Percentiles rank a stretch among this genome's conserved stretches.
These are phyloP conservation scores for Drosophila stalkeri DNA, from an alignment of 2,888 invertebrate genomes.

Conservation along the genomic window DNA sequence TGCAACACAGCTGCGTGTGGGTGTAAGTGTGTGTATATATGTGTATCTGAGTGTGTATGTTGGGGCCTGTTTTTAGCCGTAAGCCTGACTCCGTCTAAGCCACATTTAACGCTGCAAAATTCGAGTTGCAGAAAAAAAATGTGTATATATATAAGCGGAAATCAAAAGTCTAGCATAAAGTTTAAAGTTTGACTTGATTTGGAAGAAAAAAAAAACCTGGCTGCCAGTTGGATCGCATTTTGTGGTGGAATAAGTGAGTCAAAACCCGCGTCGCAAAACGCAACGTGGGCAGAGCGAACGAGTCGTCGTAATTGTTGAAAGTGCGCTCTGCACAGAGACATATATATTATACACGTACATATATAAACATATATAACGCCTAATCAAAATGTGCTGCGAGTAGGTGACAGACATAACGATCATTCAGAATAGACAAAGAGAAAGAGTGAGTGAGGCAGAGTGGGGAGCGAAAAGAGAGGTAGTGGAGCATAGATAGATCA, in stretches of 20 bases:
- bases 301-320: constrained; percentile 80
- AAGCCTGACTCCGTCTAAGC: constrained; percentile 38
- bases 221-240: constrained; percentile 37
- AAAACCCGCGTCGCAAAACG: constrained; percentile 62
- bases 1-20: constrained; percentile 62
- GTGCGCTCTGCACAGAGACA: constrained; percentile 63
- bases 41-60: constrained; percentile 24
- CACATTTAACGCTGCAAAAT: constrained; percentile 24
- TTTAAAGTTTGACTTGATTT: constrained; percentile 28
- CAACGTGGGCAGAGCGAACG: constrained; percentile 73
- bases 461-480: not conserved
- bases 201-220: constrained; percentile 41
- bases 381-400: constrained; percentile 72
- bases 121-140: constrained; percentile 27
- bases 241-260: constrained; percentile 68
- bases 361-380: constrained; percentile 55
- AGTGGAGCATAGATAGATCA: constrained; percentile 27
- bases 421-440: constrained; percentile 5
- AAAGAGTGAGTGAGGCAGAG: not conserved
- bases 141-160: constrained; percentile 24
- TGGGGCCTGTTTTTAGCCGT: constrained; percentile 45
- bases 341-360: constrained; percentile 8
- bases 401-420: constrained; percentile 60
- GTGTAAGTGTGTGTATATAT: constrained; percentile 47
- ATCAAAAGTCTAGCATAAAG: constrained; percentile 37